Conservation (phyloP, 2,113 vertebrate species). For the Holacanthus passer region DNA sequence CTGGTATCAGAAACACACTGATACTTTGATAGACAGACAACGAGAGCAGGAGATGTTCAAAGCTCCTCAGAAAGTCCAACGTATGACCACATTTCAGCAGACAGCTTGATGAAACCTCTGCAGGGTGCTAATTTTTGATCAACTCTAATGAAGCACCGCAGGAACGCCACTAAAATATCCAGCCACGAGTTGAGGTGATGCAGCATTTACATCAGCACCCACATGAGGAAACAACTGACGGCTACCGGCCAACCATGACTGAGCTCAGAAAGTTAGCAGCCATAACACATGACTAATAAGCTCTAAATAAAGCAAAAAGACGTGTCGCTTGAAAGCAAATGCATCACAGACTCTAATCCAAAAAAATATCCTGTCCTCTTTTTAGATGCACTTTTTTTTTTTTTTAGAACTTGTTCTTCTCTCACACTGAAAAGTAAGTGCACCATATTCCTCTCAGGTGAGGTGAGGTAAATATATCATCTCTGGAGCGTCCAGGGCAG, state of each 20-base stretch:
- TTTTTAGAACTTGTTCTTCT: background rate
- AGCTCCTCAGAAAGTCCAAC: background rate
- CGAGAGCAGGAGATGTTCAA: background rate
- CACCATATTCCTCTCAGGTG: background rate
- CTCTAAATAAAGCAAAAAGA: conserved; percentile 15
- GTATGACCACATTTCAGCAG: background rate
- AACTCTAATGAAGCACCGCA: conserved; percentile 13
- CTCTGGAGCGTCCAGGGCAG: conserved; percentile 12
- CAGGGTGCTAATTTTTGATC: conserved; percentile 10
- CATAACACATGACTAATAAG: too few relatives aligned
- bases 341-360: background rate
- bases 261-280: background rate
- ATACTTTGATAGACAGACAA: background rate
- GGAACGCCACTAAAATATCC: conserved; percentile 22
- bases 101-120: conserved; percentile 10
- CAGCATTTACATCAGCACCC: conserved; percentile 10
- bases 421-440: background rate
- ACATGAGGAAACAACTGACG: background rate
- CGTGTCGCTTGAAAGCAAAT: background rate
- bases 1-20: background rate
- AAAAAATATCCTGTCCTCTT: background rate
- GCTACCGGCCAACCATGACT: background rate
- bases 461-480: conserved; percentile 32
- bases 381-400: background rate
- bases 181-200: conserved; percentile 15